phyloP scores from a whole-genome alignment of 1,140 invertebrate genomes.

The Subanguina moxae region DNA sequence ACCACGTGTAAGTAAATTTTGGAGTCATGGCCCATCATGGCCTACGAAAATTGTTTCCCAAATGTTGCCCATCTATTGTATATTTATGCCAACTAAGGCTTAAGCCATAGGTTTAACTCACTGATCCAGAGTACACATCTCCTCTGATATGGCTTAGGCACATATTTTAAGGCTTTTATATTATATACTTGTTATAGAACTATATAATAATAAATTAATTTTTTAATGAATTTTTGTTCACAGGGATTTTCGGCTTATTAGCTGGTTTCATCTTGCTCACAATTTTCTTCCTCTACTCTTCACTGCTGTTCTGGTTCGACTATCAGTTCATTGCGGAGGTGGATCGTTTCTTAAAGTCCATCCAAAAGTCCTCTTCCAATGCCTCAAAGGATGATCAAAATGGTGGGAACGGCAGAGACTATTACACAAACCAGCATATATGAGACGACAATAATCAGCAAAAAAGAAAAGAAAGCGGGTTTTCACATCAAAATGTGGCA shows the following conservation, averaged over 20 bases:
- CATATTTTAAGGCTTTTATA: too few relatives aligned
- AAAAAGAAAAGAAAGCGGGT: too few relatives aligned
- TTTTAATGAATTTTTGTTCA: constrained; percentile 25
- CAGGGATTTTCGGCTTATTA: constrained; percentile 39
- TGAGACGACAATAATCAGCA: too few relatives aligned
- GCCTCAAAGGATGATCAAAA: constrained; percentile 42
- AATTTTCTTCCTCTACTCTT: constrained; percentile 35
- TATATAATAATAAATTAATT: neutral
- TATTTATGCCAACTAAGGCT: too few relatives aligned
- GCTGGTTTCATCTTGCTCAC: constrained; percentile 28
- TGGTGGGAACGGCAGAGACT: constrained; percentile 7
- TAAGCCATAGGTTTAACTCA: too few relatives aligned
- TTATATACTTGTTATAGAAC: too few relatives aligned
- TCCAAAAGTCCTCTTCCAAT: constrained; percentile 34
- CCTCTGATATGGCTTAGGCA: too few relatives aligned
- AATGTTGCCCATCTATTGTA: too few relatives aligned
- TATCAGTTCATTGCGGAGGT: constrained; percentile 50
- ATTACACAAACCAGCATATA: neutral
- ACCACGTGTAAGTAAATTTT: constrained; percentile 13
- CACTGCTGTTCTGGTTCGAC: constrained; percentile 35
- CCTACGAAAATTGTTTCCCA: too few relatives aligned
- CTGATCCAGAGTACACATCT: too few relatives aligned
- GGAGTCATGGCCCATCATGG: too few relatives aligned
- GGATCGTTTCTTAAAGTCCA: constrained; percentile 42
- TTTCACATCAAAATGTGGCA: too few relatives aligned